These are phyloP conservation scores for Coreius guichenoti DNA, from an alignment of 2,797 vertebrate species.

Conservation along the genomic window DNA sequence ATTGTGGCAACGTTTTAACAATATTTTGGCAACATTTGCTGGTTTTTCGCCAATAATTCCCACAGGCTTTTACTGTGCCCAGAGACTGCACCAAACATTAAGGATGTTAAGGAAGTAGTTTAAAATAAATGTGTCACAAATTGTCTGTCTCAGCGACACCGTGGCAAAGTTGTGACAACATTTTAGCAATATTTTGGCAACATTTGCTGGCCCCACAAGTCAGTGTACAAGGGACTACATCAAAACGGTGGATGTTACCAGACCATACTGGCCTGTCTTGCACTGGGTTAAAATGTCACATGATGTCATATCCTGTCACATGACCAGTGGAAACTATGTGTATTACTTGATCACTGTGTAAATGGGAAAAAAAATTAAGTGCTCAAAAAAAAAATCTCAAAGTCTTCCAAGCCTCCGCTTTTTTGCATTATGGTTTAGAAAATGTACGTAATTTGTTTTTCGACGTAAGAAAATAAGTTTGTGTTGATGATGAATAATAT, in stretches of 20 bases:
- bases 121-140: slow-evolving; percentile 60
- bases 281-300: slow-evolving; percentile 69
- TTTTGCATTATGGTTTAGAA: slow-evolving; percentile 66
- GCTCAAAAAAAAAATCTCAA: slow-evolving; percentile 81
- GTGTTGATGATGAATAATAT: slow-evolving; percentile 85
- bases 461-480: slow-evolving; percentile 82
- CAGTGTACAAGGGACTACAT: slow-evolving; percentile 85
- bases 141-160: slow-evolving; percentile 50
- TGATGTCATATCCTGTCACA: slow-evolving; percentile 74
- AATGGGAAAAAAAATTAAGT: slow-evolving; percentile 72
- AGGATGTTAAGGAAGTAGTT: slow-evolving; percentile 58
- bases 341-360: slow-evolving; percentile 85
- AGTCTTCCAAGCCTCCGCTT: slow-evolving; percentile 85
- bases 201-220: slow-evolving; percentile 80
- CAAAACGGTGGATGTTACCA: slow-evolving; percentile 86
- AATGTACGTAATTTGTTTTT: slow-evolving; percentile 77
- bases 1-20: slow-evolving; percentile 60
- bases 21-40: slow-evolving; percentile 80
- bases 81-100: slow-evolving; percentile 61
- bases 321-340: slow-evolving; percentile 93
- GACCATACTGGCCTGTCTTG: slow-evolving; percentile 86
- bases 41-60: slow-evolving; percentile 74
- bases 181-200: slow-evolving; percentile 74
- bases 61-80: slow-evolving; percentile 65
- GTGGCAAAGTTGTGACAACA: slow-evolving; percentile 57